Conservation (phyloP, 2,888 invertebrate genomes). For the Tortrix viridana region DNA sequence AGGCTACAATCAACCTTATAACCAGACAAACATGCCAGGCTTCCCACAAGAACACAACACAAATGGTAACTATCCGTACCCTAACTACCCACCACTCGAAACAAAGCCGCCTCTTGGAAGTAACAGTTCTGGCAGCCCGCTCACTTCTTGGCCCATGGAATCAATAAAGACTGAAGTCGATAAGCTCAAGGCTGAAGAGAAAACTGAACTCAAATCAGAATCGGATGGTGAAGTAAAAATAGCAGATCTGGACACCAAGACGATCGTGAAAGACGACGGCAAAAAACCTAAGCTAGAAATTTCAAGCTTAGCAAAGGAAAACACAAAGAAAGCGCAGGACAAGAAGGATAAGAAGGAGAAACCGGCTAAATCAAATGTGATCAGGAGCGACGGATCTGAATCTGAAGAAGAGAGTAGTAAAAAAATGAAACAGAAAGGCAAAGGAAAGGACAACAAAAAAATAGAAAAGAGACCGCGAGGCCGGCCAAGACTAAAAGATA, state of each 20-base stretch:
- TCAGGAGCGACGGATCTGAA: slow-evolving; percentile 63
- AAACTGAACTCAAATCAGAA: slow-evolving; percentile 78
- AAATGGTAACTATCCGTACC: slow-evolving; percentile 59
- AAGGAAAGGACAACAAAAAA: slow-evolving; percentile 66
- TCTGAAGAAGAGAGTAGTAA: slow-evolving; percentile 66
- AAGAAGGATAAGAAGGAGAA: slow-evolving; percentile 44
- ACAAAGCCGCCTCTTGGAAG: slow-evolving; percentile 73
- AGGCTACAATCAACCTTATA: slow-evolving; percentile 54
- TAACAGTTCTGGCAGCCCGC: slow-evolving; percentile 68
- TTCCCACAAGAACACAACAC: slow-evolving; percentile 56
- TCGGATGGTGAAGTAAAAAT: slow-evolving; percentile 82
- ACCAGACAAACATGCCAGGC: slow-evolving; percentile 55
- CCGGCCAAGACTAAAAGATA: slow-evolving; percentile 71
- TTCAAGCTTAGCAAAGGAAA: slow-evolving; percentile 42
- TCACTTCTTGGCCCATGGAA: slow-evolving; percentile 76
- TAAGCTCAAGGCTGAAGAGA: slow-evolving; percentile 75
- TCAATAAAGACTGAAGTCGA: slow-evolving; percentile 72
- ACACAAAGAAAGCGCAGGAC: slow-evolving; percentile 48
- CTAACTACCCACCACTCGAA: slow-evolving; percentile 65
- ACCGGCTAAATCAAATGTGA: slow-evolving; percentile 49
- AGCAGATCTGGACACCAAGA: slow-evolving; percentile 79
- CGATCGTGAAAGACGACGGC: slow-evolving; percentile 72
- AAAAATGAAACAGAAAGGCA: slow-evolving; percentile 61
- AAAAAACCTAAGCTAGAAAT: slow-evolving; percentile 53
- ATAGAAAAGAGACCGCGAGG: slow-evolving; percentile 65